These are phyloP conservation scores for Bagarius yarrelli DNA, from an alignment of 2,113 vertebrate species.

Conservation along the genomic window DNA sequence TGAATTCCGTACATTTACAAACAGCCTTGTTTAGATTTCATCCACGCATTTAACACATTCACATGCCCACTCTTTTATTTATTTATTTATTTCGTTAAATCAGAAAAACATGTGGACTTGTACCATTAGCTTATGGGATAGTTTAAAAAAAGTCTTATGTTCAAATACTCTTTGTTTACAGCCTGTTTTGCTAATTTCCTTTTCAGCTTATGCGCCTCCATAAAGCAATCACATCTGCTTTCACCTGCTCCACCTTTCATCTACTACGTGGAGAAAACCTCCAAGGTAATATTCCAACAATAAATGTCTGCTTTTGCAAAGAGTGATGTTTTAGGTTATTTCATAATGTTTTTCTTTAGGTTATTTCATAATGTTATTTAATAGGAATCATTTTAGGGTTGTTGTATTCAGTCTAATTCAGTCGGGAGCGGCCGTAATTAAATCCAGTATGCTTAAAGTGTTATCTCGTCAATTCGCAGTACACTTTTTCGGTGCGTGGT, in stretches of 20 bases:
- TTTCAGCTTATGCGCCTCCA: constrained; percentile 61
- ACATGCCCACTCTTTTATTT: too few relatives aligned
- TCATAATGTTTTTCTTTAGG: too few relatives aligned
- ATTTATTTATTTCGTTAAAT: background rate
- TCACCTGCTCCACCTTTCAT: constrained; percentile 59
- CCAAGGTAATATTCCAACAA: constrained; percentile 62
- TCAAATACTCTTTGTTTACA: background rate
- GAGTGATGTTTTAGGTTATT: background rate
- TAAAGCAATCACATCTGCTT: constrained; percentile 63
- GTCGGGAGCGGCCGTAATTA: too few relatives aligned
- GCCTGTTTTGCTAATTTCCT: constrained; percentile 3
- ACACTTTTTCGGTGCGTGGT: too few relatives aligned
- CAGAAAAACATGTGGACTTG: background rate
- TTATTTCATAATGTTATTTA: background rate
- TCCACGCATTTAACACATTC: too few relatives aligned
- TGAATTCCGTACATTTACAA: too few relatives aligned
- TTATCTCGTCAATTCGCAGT: background rate
- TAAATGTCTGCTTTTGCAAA: background rate
- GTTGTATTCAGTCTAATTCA: background rate
- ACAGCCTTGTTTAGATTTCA: background rate
- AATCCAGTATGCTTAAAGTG: background rate
- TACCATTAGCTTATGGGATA: background rate
- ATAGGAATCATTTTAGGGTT: background rate
- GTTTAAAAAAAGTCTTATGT: too few relatives aligned
- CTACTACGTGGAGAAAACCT: constrained; percentile 69